Conservation (phyloP, 2,113 vertebrate genomes). For the Muntiacus muntjak region DNA sequence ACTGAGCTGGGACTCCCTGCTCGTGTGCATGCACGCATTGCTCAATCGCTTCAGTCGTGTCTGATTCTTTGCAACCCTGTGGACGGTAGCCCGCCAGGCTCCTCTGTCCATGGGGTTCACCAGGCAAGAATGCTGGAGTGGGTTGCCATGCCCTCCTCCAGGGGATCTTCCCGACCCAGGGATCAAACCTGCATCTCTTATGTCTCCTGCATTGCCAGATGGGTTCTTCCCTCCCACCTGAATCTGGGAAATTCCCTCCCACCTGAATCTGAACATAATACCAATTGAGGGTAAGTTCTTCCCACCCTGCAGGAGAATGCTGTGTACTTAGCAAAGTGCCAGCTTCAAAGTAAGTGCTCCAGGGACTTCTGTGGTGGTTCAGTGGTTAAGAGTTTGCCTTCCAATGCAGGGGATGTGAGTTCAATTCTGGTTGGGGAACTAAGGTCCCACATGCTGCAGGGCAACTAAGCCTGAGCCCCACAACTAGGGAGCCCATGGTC, state of each 20-base stretch:
- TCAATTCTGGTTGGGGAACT: neutral
- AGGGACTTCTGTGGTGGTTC: neutral
- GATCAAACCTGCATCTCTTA: neutral
- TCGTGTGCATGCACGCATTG: neutral
- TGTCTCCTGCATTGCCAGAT: neutral
- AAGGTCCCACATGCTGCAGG: neutral
- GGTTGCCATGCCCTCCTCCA: neutral
- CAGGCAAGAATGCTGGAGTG: neutral
- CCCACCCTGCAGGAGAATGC: neutral
- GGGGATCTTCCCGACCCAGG: neutral
- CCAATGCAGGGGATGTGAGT: neutral
- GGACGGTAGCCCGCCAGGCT: neutral
- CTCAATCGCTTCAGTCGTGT: neutral
- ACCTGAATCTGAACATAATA: neutral
- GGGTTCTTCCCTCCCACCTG: too few species aligned
- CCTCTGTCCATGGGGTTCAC: neutral
- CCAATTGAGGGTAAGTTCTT: neutral
- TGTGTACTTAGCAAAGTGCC: neutral
- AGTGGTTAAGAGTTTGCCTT: neutral
- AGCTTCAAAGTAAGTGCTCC: neutral
- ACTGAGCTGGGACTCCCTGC: neutral
- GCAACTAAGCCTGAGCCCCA: neutral
- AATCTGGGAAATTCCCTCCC: too few species aligned
- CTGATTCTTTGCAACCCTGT: neutral
- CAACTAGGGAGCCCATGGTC: neutral